Base-by-base conservation (phyloP, 2,797 vertebrate genomes). In the Schizothorax lantsangensis region DNA sequence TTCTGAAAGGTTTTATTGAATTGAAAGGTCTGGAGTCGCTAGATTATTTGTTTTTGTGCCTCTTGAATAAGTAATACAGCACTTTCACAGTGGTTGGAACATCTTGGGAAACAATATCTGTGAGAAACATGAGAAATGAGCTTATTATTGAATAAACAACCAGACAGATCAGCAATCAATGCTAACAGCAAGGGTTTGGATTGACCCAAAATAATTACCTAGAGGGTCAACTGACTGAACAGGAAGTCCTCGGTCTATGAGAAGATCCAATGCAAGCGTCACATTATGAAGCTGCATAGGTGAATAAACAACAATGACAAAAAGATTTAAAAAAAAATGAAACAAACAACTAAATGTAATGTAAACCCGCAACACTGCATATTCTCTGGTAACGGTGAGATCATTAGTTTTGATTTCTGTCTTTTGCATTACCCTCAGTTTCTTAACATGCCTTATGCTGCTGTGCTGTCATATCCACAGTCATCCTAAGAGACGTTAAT, bases 41-140 rank as follows among this genome's bases (percentile, higher is more conserved):
- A 47, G 40, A 84, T 89, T 78, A 92, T 36, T 87, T 89, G 66
- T 73, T 87, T 91, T 95, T 95, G 92, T 99, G 95, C 89, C 93
- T 98, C 89, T 91, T 94, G 88, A 98, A 98, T 82, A 99, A 91
- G 84, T 95, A 89, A 26, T 98, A 97, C 33, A 99, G 94, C 89
- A 98, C 91, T 86, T 95, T 93, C 93, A 98, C 90, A 0, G 95
- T 97, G 71, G 96, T 91, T 68, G 93, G 89, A 33, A 62, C 0
- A 17, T 99, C 96, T 93, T 96, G 94, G 0, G 96, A 97, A 87
- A 98, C 96, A 0, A 99, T 95, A 93, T 97, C 98, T 99, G 95
- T 47, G 64, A 92, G 89, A 33, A 91, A 79, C 87, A 88, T 88
- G 54, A 85, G 40, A 86, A 33, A 88, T 73, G 10, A 64, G n/a